Evolutionary conservation across 2,113 vertebrate species (phyloP), one percentile per base, ranked within the genome.

Genomic region (Tricholaema leucomelas): DNA sequence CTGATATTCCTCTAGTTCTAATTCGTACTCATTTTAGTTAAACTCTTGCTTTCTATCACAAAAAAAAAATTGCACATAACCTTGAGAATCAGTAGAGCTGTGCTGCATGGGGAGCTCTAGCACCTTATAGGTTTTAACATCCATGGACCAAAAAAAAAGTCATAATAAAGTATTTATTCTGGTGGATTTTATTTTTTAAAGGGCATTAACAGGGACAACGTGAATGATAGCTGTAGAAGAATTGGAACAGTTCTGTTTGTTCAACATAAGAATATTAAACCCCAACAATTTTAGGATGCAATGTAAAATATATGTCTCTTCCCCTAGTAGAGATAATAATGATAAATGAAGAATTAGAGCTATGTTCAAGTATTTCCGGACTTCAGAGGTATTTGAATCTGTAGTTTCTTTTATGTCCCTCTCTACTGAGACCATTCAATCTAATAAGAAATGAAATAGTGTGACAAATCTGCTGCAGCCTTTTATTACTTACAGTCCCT

Each of bases 371-470:
- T 67, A 93, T 69, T 94, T 88, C 31, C 5, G 8, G 74, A 84
- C 36, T 91, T 79, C 77, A 81, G 83, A 90, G 77, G 70, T 76
- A 95, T 95, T 86, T 84, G 70, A 90, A 91, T 87, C 52, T 63
- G 36, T 91, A 65, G 67, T 85, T 94, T 77, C 52, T 91, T 94
- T 92, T 67, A 77, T 71, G 82, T 38, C 19, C 20, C 25, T 93
- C 85, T 82, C 91, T 76, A 38, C 52, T 46, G 87, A 92, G 64
- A 89, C 79, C 75, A 77, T 73, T 92, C 90, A 59, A 85, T 91
- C 91, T 93, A 92, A 89, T 83, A 92, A 91, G 93, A 87, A 89
- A 88, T 88, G 87, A 93, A 94, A 85, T 46, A 80, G 64, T 87
- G 90, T 85, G 87, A 93, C 91, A 94, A 93, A 94, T 96, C 87